phyloP scores from a whole-genome alignment of 2,113 vertebrate species.

The Agapornis roseicollis region DNA sequence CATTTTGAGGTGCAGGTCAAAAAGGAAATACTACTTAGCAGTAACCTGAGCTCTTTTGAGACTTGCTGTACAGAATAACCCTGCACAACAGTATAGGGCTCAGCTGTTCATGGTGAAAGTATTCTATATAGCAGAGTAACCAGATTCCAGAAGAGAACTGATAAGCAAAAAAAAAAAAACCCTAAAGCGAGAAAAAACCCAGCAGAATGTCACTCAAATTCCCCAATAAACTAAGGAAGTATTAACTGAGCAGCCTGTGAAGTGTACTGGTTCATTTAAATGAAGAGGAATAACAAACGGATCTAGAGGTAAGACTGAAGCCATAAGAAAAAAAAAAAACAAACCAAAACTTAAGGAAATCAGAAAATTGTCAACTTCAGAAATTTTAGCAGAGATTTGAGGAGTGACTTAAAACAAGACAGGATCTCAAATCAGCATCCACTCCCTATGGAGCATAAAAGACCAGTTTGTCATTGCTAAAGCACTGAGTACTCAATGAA shows the following conservation, averaged over 20 bases:
- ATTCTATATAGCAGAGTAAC: neutral
- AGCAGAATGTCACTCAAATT: neutral
- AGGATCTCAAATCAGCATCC: neutral
- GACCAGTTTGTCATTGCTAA: neutral
- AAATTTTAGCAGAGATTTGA: neutral
- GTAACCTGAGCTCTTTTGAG: neutral
- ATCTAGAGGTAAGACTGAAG: neutral
- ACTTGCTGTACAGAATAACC: neutral
- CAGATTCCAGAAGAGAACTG: neutral
- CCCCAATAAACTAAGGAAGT: neutral
- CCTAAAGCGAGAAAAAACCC: neutral
- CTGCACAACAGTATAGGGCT: neutral
- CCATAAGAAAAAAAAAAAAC: neutral
- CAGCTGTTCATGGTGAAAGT: neutral
- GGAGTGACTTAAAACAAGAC: neutral
- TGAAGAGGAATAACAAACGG: neutral
- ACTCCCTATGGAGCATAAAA: neutral
- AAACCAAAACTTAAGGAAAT: neutral
- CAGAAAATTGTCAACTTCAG: neutral
- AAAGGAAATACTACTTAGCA: neutral
- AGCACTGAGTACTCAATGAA: neutral
- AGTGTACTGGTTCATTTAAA: neutral
- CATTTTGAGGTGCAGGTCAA: neutral
- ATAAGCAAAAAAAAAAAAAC: neutral
- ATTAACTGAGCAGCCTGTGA: neutral